Conservation (phyloP, 2,888 invertebrate species). For the Rosalia funebris region DNA sequence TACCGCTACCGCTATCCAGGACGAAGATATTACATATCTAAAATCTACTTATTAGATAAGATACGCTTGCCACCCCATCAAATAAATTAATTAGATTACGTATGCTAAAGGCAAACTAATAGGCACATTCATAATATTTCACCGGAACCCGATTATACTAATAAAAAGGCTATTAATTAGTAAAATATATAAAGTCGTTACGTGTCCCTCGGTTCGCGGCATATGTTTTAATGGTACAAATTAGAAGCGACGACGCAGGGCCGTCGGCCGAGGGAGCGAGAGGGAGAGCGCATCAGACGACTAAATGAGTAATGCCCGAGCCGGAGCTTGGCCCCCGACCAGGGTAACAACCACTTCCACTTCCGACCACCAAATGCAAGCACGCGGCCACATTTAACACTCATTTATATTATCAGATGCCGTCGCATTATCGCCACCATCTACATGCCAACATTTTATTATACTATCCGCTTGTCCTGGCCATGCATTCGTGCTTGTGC, state of each 20-base stretch:
- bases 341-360: constrained; percentile 33
- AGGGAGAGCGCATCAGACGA: constrained; percentile 11
- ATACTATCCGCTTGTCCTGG: constrained; percentile 37
- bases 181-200: constrained; percentile 34
- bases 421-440: constrained; percentile 44
- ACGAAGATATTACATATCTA: no score
- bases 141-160: constrained; percentile 6
- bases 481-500: constrained; percentile 33
- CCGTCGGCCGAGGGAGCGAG: neutral
- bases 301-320: constrained; percentile 19
- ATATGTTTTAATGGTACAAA: constrained; percentile 33
- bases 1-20: no score
- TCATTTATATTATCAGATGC: constrained; percentile 55
- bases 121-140: no score
- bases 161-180: constrained; percentile 38
- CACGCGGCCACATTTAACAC: constrained; percentile 56
- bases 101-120: no score
- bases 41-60: no score
- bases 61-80: no score
- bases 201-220: constrained; percentile 13
- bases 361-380: constrained; percentile 41
- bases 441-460: constrained; percentile 55
- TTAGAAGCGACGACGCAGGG: constrained; percentile 12
- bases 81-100: no score
- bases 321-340: constrained; percentile 5